Evolutionary conservation across 2,888 invertebrate species (phyloP), one percentile per base, ranked within the genome.

Genomic region (Pseudococcus jackbeardsleyi): DNA sequence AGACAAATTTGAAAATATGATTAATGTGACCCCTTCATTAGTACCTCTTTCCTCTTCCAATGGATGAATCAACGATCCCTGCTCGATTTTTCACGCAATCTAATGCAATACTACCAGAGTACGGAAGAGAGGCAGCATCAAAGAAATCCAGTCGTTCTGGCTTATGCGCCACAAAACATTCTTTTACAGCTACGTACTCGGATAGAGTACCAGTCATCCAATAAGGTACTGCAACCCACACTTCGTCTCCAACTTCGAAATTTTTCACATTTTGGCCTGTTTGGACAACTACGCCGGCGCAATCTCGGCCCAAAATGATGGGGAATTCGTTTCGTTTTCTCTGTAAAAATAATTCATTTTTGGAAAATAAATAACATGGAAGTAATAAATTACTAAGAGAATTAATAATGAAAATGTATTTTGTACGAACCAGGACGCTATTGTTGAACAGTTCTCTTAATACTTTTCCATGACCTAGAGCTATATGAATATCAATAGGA

Each of bases 231-330:
- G 93, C 92, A 6, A 92, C 92, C 93, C 94, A 94, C 46, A 94
- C 90, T 84, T 89, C 90, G 85, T 90, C 90, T 1, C 94, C 94
- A 33, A 94, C 92, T 90, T 94, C 93, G 90, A 94, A 92, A 89
- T 93, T 92, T 39, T 92, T 92, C 9, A 94, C 94, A 89, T 92
- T 92, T 89, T 91, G 92, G n/a, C 94, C 94, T 77, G 94, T 92
- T 89, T 94, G 94, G 33, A 93, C 92, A 12, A 94, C 92, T 64
- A 94, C 91, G 48, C 95, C 95, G 12, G 94, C 92, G 90, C 94
- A 94, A 90, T 94, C 94, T 89, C 94, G 92, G 0, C 95, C 95
- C 54, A 94, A 91, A 79, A 93, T 92, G 84, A 94, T 92, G 19
- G 94, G 94, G 89, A 93, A 91, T 72, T 91, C 91, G 84, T 91